Evolutionary conservation across 2,888 invertebrate genomes (phyloP).

Genomic region (Aporophyla lueneburgensis): DNA sequence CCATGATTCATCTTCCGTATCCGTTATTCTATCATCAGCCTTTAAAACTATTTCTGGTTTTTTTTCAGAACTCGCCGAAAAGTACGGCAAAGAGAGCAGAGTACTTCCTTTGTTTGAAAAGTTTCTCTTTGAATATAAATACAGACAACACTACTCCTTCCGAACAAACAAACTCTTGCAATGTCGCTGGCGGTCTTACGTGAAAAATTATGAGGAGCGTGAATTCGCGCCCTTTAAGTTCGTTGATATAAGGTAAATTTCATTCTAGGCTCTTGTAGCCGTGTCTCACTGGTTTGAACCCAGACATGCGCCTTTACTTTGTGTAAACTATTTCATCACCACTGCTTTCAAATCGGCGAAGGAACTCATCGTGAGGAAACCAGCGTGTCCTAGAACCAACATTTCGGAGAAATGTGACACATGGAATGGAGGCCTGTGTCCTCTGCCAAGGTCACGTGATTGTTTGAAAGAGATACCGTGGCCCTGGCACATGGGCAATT

Average conservation of each 20-base stretch:
- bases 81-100: slow-evolving; percentile 71
- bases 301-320: no score
- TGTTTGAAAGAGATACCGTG: no score
- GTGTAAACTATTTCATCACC: no score
- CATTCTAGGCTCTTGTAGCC: no score
- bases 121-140: slow-evolving; percentile 71
- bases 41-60: background rate
- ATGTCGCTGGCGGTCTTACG: slow-evolving; percentile 73
- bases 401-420: no score
- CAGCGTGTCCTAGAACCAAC: no score
- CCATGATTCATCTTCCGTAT: background rate
- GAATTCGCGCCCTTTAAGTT: slow-evolving; percentile 71
- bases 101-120: slow-evolving; percentile 79
- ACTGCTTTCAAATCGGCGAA: no score
- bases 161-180: slow-evolving; percentile 71
- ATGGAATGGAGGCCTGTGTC: no score
- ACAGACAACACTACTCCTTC: slow-evolving; percentile 75
- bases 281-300: no score
- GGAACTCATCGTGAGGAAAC: no score
- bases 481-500: no score
- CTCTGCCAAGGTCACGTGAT: no score
- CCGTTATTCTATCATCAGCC: background rate
- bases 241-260: slow-evolving; percentile 71
- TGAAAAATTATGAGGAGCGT: slow-evolving; percentile 58
- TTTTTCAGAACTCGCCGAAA: slow-evolving; percentile 72